A percentile compares a stretch with the other conserved stretches of the same genome.
Evolutionary conservation across 2,113 vertebrate species (phyloP).

Genomic region (Mesembrinibis cayennensis): DNA sequence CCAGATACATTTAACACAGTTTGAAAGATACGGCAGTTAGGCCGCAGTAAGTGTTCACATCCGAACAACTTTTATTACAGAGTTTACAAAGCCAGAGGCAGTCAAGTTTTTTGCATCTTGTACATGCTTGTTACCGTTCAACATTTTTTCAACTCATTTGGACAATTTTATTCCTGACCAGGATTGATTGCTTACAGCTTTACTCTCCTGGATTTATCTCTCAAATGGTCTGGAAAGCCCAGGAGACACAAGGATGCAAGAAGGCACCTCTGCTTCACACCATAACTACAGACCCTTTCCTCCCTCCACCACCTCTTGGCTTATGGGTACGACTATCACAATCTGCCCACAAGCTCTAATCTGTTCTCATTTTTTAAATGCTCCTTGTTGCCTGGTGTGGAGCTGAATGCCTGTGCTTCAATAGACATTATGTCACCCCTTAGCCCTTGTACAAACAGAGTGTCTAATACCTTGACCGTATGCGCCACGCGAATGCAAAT

Average conservation of each 20-base stretch:
- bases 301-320: not conserved
- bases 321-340: not conserved
- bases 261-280: not conserved
- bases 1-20: not conserved
- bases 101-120: not conserved
- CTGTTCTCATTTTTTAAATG: constrained; percentile 68
- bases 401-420: constrained; percentile 60
- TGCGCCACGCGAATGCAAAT: not conserved
- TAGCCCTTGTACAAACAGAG: constrained; percentile 72
- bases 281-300: not conserved
- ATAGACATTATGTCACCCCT: constrained; percentile 80
- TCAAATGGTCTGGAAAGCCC: constrained; percentile 5
- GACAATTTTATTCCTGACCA: not conserved
- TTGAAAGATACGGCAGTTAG: not conserved
- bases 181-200: not conserved
- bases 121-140: not conserved
- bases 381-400: constrained; percentile 59
- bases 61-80: constrained; percentile 18
- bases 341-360: constrained; percentile 55
- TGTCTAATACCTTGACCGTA: constrained; percentile 64
- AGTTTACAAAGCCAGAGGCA: not conserved
- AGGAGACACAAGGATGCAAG: not conserved
- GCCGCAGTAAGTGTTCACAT: not conserved
- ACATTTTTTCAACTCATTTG: constrained; percentile 32
- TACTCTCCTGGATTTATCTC: not conserved